These are phyloP conservation scores for Leptinotarsa haldemani DNA, from an alignment of 2,888 invertebrate genomes.

Conservation along the genomic window DNA sequence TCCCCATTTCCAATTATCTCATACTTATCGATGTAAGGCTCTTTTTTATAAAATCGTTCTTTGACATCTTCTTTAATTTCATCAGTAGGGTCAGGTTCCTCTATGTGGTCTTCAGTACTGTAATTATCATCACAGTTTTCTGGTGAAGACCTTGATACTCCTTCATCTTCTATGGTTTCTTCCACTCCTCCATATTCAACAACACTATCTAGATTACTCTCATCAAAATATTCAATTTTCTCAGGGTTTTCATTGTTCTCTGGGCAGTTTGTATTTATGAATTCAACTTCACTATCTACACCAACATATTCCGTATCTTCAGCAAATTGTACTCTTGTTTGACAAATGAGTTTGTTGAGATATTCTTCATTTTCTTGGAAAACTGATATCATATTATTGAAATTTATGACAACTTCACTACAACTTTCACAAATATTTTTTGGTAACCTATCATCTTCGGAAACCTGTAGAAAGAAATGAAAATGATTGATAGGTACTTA, in stretches of 20 bases:
- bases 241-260: neutral
- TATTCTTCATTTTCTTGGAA: conserved; percentile 37
- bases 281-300: neutral
- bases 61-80: conserved; percentile 5
- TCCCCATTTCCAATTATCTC: conserved; percentile 29
- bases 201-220: conserved; percentile 17
- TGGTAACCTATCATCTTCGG: conserved; percentile 33
- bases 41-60: conserved; percentile 10
- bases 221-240: conserved; percentile 26
- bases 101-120: neutral
- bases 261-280: neutral
- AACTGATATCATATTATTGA: conserved; percentile 38
- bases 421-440: conserved; percentile 36
- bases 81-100: conserved; percentile 5
- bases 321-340: conserved; percentile 2
- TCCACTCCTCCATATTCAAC: conserved; percentile 13
- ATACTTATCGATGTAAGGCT: conserved; percentile 13
- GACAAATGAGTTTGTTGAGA: conserved; percentile 29
- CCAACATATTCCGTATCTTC: neutral
- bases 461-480: conserved; percentile 31
- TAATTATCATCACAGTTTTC: neutral
- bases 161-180: neutral
- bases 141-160: neutral
- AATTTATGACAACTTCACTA: conserved; percentile 34
- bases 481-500: neutral